Evolutionary conservation across 2,888 invertebrate species (phyloP), one percentile per base, ranked within the genome.

Genomic region (Papilio elwesi): DNA sequence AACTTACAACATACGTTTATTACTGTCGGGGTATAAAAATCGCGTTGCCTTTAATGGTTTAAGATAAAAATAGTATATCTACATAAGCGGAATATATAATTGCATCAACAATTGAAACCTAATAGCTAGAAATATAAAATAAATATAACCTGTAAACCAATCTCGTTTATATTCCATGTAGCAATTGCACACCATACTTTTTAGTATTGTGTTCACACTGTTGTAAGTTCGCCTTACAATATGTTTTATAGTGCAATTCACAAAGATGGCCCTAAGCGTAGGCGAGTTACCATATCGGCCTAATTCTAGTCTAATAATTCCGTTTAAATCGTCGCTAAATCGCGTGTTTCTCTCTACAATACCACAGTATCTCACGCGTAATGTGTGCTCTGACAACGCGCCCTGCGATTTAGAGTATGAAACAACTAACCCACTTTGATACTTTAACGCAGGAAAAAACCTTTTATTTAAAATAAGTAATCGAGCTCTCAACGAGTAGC

Each of bases 381-480:
- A 92, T 92, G 92, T 88, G 91, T 89, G 87, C 86, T 87, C 84
- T 90, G 91, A 92, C 92, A 92, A 89, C 87, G 82, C 81, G 77
- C 79, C 77, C 77, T 81, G 74, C 78, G 75, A 80, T 80, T 80
- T 53, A 66, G 69, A 59, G 59, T 43, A 74, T 79, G 77, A 48
- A 12, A 0, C 57, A 80, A 71, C 26, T 26, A 8, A 55, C 3
- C 3, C 0, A 73, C 77, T 67, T 88, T 90, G 90, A 85, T 90
- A 85, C 83, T 88, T 83, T 71, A 68, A 64, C 7, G 26, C 26
- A 26, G n/a, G n/a, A n/a, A n/a, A n/a, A 36, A 36, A 57, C 6
- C 3, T 6, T 57, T 26, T 2, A 26, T 57, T 57, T 36, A 26
- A 36, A 13, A 26, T 12, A 55, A 55, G 6, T 11, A 10, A 16